Conservation (phyloP, 1,140 invertebrate species). For the Armadillidium nasatum region DNA sequence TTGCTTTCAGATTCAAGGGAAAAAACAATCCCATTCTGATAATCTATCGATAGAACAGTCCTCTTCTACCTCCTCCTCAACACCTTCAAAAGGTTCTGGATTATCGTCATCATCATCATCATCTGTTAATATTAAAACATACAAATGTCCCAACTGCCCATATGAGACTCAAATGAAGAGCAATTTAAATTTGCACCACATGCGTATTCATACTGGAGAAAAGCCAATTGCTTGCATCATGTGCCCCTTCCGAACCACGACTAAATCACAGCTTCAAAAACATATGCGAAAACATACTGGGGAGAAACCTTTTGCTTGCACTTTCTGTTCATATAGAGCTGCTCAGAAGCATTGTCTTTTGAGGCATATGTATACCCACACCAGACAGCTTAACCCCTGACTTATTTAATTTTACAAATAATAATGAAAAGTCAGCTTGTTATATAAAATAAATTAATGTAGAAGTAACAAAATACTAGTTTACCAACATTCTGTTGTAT, state of each 20-base stretch:
- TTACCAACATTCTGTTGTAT: no score
- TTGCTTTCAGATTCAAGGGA: neutral
- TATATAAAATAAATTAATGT: no score
- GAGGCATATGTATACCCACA: slow-evolving; percentile 23
- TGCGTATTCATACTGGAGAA: no score
- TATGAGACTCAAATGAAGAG: neutral
- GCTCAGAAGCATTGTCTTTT: slow-evolving; percentile 18
- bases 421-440: no score
- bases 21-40: neutral
- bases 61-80: neutral
- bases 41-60: neutral
- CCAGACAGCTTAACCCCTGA: neutral
- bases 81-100: neutral
- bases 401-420: neutral
- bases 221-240: slow-evolving; percentile 37
- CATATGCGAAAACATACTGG: slow-evolving; percentile 38
- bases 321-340: slow-evolving; percentile 31
- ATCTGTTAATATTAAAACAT: neutral
- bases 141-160: neutral
- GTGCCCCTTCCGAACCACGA: slow-evolving; percentile 38
- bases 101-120: neutral
- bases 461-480: no score
- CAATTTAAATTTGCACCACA: slow-evolving; percentile 18
- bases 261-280: slow-evolving; percentile 37
- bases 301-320: slow-evolving; percentile 39